Conservation (phyloP, 2,888 invertebrate genomes). For the Horisme vitalbata region DNA sequence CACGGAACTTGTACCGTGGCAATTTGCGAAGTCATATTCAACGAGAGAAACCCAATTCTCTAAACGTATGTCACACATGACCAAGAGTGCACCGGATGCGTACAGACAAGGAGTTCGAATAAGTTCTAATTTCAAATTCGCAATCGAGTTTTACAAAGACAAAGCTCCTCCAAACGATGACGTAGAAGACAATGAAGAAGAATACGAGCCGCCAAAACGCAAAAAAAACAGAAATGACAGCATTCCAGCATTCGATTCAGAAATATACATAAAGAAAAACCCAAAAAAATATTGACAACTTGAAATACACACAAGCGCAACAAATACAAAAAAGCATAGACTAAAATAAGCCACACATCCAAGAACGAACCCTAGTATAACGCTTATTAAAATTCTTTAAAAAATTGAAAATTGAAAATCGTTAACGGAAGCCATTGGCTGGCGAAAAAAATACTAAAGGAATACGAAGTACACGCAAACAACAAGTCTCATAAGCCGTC, state of each 20-base stretch:
- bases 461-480: background rate
- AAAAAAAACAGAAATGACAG: background rate
- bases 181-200: no score
- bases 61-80: constrained; percentile 3
- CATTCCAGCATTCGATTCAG: background rate
- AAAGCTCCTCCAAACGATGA: background rate
- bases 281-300: no score
- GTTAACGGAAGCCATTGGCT: background rate
- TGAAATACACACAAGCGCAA: no score
- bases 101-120: constrained; percentile 35
- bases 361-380: no score
- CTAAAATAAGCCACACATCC: no score
- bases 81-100: constrained; percentile 13
- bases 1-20: constrained; percentile 10
- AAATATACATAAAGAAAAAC: constrained; percentile 2
- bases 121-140: constrained; percentile 41
- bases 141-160: constrained; percentile 42
- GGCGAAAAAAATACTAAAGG: constrained; percentile 3
- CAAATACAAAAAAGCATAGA: constrained; percentile 1
- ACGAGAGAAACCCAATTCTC: background rate
- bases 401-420: no score
- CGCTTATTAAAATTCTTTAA: no score
- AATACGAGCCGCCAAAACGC: no score
- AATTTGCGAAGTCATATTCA: constrained; percentile 5
- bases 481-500: no score